Base-by-base conservation (phyloP, 2,113 vertebrate genomes). In the Planiliza haematocheilus region DNA sequence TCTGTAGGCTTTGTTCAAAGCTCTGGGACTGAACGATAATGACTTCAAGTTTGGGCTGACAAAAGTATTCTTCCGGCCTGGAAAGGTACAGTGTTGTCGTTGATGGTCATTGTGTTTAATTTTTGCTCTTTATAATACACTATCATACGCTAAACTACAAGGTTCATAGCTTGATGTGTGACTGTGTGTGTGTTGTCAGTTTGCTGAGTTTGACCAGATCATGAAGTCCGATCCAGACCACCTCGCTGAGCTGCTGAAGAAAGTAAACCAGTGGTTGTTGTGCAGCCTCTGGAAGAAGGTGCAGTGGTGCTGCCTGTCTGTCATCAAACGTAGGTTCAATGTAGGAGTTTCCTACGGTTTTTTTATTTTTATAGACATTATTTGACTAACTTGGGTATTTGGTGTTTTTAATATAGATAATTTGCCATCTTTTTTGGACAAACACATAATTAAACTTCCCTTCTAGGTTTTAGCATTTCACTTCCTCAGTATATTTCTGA, bases 31-130 rank as follows among this genome's bases (percentile, higher is more conserved):
- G 86, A 98, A 99, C 82, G 95, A 98, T 88, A 89, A 92, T 45
- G 98, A 99, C 94, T 99, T 98, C 90, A 99, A 99, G 89, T 99
- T 99, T 73, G 98, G 98, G 16, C 88, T 99, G 88, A 99, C 98
- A 20, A 96, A 95, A 91, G 98, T 99, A 66, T 99, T 99, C 93
- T 99, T 99, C 79, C 95, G 98, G 43, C 98, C 98, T 0, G 97
- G 98, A 86, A 99, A 99, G 96, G 98, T 99, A 94, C 45, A 30
- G 49, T 36, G 10, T 70, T 17, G n/a, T 18, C 14, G 53, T 65
- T 51, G 10, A 34, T n/a, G 2, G 3, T 71, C 17, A 13, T 56
- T 30, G 4, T 69, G 20, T 10, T n/a, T 4, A 45, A 9, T 12
- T 14, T 8, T 20, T 53, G 10, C 37, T 17, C 21, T 1, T 10